Evolutionary conservation across 2,113 vertebrate species (phyloP).

Genomic region (Oreochromis spilurus): DNA sequence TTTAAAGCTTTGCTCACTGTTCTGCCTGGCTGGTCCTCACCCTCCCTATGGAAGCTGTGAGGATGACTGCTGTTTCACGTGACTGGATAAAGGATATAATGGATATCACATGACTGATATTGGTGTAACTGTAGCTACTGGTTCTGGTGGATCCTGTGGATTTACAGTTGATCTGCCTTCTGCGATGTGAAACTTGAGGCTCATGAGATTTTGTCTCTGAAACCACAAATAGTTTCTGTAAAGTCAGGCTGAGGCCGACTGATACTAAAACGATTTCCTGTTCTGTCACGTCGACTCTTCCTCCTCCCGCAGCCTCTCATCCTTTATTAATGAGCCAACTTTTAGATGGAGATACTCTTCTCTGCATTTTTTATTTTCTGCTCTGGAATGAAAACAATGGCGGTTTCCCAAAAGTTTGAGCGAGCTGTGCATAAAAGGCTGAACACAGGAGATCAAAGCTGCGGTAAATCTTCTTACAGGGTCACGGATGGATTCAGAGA

Average conservation of each 20-base stretch:
- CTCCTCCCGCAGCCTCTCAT: neutral
- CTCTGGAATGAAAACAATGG: neutral
- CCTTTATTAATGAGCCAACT: neutral
- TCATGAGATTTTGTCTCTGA: neutral
- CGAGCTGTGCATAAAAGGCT: neutral
- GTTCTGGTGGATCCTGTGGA: neutral
- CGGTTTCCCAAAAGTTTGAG: neutral
- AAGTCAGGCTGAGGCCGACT: neutral
- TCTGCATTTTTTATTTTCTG: neutral
- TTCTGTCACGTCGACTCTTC: neutral
- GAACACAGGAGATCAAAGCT: neutral
- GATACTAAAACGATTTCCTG: neutral
- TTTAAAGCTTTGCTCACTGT: neutral
- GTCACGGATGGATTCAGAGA: slow-evolving; percentile 49
- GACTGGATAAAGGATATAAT: neutral
- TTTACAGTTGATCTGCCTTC: neutral
- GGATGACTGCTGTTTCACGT: neutral
- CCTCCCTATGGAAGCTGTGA: neutral
- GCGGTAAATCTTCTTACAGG: slow-evolving; percentile 43
- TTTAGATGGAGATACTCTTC: neutral
- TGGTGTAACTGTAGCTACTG: neutral
- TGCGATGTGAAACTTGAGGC: neutral
- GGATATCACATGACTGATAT: neutral
- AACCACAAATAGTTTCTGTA: neutral
- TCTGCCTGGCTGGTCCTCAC: neutral